These are phyloP conservation scores for Catostylus mosaicus DNA, from an alignment of 30 jellyfish, hydroid and myxozoan species.

Conservation along the genomic window DNA sequence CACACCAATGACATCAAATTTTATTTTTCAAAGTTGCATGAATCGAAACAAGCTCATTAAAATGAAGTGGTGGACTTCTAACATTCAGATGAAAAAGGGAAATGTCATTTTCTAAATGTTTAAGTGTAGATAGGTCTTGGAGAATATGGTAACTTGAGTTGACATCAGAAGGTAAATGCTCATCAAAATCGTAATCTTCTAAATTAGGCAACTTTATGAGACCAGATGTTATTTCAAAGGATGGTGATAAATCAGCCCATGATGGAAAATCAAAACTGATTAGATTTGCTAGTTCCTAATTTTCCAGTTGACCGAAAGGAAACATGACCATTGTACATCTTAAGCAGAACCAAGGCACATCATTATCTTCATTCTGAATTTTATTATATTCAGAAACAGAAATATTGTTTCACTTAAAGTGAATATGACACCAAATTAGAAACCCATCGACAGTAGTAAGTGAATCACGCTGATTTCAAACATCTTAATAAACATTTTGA, in stretches of 20 bases:
- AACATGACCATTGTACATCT: constrained; percentile 42
- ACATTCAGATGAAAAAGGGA: no score
- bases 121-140: constrained; percentile 23
- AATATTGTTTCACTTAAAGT: no score
- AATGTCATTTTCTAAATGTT: no score
- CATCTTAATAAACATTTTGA: no score
- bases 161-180: constrained; percentile 27
- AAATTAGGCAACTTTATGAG: constrained; percentile 40
- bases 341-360: constrained; percentile 35
- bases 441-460: no score
- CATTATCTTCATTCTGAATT: constrained; percentile 32
- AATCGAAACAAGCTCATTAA: constrained; percentile 11
- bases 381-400: no score
- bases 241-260: constrained; percentile 15
- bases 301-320: constrained; percentile 38
- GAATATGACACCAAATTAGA: no score
- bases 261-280: constrained; percentile 35
- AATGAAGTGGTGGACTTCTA: no score
- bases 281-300: constrained; percentile 15
- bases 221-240: constrained; percentile 32
- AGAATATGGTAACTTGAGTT: constrained; percentile 32
- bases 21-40: constrained; percentile 3
- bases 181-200: constrained; percentile 43
- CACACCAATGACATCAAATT: constrained; percentile 19
- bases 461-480: no score